Conservation (phyloP, 1,140 invertebrate species). For the Eufriesea mexicana region DNA sequence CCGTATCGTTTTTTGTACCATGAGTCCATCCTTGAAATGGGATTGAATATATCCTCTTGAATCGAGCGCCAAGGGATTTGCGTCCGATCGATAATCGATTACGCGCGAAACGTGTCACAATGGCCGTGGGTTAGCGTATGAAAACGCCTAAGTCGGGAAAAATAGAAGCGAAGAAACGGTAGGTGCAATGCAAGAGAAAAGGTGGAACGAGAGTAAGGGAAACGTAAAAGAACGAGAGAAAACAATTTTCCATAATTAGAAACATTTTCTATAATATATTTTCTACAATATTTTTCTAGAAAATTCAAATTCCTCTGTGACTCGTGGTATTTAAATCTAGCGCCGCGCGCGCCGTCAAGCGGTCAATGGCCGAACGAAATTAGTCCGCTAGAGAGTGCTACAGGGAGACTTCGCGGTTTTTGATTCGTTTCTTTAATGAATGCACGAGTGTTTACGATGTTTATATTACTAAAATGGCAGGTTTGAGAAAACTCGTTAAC, state of each 20-base stretch:
- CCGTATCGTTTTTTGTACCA: not conserved
- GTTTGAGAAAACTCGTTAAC: not conserved
- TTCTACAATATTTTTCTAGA: too few species aligned
- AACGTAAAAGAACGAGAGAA: not conserved
- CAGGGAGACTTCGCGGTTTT: not conserved
- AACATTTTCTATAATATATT: not conserved
- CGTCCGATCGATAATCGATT: slow-evolving; percentile 34
- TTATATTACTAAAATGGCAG: not conserved
- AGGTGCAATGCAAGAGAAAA: not conserved
- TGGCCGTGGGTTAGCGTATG: not conserved
- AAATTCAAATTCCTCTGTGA: slow-evolving; percentile 23
- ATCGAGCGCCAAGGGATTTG: slow-evolving; percentile 35
- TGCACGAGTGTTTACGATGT: not conserved
- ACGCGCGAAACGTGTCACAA: not conserved
- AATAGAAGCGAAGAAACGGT: not conserved
- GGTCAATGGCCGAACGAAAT: slow-evolving; percentile 20
- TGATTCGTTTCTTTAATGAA: not conserved
- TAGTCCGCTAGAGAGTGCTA: not conserved
- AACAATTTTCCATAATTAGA: slow-evolving; percentile 10
- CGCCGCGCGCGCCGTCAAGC: not conserved
- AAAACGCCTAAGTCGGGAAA: not conserved
- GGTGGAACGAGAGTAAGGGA: too few species aligned
- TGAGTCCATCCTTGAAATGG: slow-evolving; percentile 9
- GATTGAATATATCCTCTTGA: slow-evolving; percentile 3
- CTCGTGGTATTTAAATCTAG: slow-evolving; percentile 3